These are phyloP conservation scores for Lutjanus argentimaculatus DNA, from an alignment of 2,797 vertebrate species.

Conservation along the genomic window DNA sequence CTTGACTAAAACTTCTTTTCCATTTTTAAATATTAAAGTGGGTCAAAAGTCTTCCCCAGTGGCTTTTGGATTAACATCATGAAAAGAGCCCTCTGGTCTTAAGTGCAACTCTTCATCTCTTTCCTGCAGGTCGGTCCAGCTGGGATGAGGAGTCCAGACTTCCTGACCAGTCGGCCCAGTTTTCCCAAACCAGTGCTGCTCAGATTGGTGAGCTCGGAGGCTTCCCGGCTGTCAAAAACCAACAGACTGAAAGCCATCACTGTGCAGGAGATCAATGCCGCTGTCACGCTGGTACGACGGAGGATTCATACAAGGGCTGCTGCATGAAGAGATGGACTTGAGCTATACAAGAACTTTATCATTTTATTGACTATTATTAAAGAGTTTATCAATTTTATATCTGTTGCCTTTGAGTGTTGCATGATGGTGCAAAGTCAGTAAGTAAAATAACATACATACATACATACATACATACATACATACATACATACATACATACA, in stretches of 20 bases:
- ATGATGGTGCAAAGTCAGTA: not conserved
- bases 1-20: too few relatives aligned
- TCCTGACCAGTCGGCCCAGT: conserved; percentile 27
- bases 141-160: conserved; percentile 32
- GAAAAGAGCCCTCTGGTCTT: not conserved
- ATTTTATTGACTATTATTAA: conserved; percentile 50
- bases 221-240: conserved; percentile 72
- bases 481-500: too few relatives aligned
- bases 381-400: conserved; percentile 24
- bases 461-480: too few relatives aligned
- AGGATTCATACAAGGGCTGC: conserved; percentile 45
- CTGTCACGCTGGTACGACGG: conserved; percentile 49
- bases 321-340: conserved; percentile 61
- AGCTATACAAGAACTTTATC: not conserved
- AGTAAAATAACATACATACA: too few relatives aligned
- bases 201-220: conserved; percentile 77
- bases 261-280: conserved; percentile 69
- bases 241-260: conserved; percentile 76
- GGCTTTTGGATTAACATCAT: not conserved
- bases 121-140: conserved; percentile 33
- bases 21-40: not conserved
- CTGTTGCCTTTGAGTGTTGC: not conserved
- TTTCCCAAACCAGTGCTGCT: conserved; percentile 69
- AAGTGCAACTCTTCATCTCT: not conserved
- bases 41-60: not conserved